Conservation (phyloP, 2,888 invertebrate genomes). For the Lithophane leautieri region DNA sequence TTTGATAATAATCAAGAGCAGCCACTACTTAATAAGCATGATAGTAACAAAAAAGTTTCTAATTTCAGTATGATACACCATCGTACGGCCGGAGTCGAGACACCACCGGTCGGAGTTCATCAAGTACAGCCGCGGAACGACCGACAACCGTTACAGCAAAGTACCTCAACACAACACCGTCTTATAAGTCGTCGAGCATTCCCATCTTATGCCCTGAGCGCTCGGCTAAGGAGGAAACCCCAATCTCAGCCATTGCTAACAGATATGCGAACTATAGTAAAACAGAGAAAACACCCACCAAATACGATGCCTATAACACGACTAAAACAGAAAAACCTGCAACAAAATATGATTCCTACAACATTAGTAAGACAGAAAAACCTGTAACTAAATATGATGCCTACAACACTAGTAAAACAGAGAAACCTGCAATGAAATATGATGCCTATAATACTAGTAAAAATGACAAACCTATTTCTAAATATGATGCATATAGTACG, state of each 20-base stretch:
- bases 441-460: slow-evolving; percentile 73
- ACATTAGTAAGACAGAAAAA: slow-evolving; percentile 68
- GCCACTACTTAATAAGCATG: neutral
- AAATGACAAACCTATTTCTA: slow-evolving; percentile 71
- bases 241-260: slow-evolving; percentile 84
- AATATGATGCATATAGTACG: slow-evolving; percentile 73
- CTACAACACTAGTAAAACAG: slow-evolving; percentile 64
- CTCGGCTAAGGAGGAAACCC: slow-evolving; percentile 83
- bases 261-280: slow-evolving; percentile 84
- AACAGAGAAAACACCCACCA: slow-evolving; percentile 61
- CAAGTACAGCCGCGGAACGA: slow-evolving; percentile 76
- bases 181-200: slow-evolving; percentile 88
- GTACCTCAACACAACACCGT: slow-evolving; percentile 82
- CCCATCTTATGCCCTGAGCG: slow-evolving; percentile 83
- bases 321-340: slow-evolving; percentile 69
- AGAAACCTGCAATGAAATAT: slow-evolving; percentile 75
- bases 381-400: slow-evolving; percentile 77
- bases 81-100: slow-evolving; percentile 84
- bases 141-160: slow-evolving; percentile 87
- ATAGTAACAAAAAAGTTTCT: slow-evolving; percentile 38
- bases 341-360: slow-evolving; percentile 76
- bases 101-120: slow-evolving; percentile 72
- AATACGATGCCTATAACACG: slow-evolving; percentile 62
- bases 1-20: slow-evolving; percentile 10
- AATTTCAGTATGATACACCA: slow-evolving; percentile 86